Percentiles rank a stretch among this genome's conserved stretches.
phyloP scores from a whole-genome alignment of 1,140 invertebrate genomes.

The Temnothorax longispinosus region DNA sequence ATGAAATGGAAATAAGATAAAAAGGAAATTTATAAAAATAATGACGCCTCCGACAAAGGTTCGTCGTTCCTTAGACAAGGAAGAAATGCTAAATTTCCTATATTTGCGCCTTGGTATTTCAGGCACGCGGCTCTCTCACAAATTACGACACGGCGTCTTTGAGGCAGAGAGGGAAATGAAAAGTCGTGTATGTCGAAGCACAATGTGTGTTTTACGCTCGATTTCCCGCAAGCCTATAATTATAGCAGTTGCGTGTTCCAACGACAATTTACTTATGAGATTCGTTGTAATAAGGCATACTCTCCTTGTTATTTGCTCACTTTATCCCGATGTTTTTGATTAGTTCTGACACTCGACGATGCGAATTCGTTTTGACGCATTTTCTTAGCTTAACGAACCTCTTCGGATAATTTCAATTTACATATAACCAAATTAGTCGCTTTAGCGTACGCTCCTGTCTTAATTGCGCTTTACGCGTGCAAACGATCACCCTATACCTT shows the following conservation, averaged over 20 bases:
- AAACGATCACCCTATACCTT: conserved; percentile 1
- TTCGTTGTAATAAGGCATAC: neutral
- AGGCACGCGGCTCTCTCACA: conserved; percentile 23
- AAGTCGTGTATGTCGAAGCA: conserved; percentile 19
- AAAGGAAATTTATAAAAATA: conserved; percentile 21
- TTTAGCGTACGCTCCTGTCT: too few species aligned
- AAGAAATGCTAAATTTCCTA: conserved; percentile 4
- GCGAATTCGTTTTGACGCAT: neutral
- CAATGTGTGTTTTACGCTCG: neutral
- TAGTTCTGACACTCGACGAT: conserved; percentile 6
- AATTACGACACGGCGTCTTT: conserved; percentile 23
- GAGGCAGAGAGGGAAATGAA: neutral
- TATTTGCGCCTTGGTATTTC: conserved; percentile 15
- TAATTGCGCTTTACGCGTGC: conserved; percentile 15
- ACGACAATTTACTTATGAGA: neutral
- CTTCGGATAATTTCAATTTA: conserved; percentile 31
- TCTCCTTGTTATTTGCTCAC: neutral
- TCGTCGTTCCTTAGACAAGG: neutral
- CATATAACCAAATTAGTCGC: conserved; percentile 11
- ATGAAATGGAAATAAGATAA: neutral
- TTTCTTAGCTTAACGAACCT: neutral
- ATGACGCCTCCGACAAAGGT: neutral
- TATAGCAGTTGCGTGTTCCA: neutral
- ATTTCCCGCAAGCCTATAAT: conserved; percentile 9
- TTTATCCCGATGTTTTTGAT: neutral